Conservation (phyloP, 2,113 vertebrate genomes). For the Scortum barcoo region DNA sequence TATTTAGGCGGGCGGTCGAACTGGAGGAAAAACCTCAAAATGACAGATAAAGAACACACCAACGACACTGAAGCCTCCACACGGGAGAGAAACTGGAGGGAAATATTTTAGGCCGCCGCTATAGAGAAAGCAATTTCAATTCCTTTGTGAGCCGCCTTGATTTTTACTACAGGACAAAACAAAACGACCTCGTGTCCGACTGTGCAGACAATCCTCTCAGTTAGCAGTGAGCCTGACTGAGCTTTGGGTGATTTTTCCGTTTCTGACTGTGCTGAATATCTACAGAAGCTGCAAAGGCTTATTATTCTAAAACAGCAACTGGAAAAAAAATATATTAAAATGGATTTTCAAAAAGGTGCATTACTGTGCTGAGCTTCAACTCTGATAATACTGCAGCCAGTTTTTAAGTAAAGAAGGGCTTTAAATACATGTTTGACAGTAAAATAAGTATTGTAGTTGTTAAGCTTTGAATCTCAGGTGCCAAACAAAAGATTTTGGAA, state of each 20-base stretch:
- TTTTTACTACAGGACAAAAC: not conserved
- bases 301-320: not conserved
- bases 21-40: not conserved
- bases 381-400: too few species aligned
- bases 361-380: too few species aligned
- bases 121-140: not conserved
- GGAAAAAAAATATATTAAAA: constrained; percentile 20
- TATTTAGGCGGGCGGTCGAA: too few species aligned
- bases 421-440: not conserved
- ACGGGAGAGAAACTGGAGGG: not conserved
- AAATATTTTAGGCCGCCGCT: not conserved
- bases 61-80: not conserved
- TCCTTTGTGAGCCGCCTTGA: not conserved
- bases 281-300: not conserved
- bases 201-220: not conserved
- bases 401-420: too few species aligned
- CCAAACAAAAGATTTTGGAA: not conserved
- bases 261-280: not conserved
- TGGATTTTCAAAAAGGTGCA: constrained; percentile 2
- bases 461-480: not conserved
- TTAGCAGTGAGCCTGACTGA: not conserved
- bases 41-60: not conserved
- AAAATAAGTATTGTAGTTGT: not conserved
- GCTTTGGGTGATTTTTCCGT: not conserved
- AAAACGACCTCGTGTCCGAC: too few species aligned